phyloP scores from a whole-genome alignment of 2,797 vertebrate species.

The Lepidocolaptes lacrymiger region DNA sequence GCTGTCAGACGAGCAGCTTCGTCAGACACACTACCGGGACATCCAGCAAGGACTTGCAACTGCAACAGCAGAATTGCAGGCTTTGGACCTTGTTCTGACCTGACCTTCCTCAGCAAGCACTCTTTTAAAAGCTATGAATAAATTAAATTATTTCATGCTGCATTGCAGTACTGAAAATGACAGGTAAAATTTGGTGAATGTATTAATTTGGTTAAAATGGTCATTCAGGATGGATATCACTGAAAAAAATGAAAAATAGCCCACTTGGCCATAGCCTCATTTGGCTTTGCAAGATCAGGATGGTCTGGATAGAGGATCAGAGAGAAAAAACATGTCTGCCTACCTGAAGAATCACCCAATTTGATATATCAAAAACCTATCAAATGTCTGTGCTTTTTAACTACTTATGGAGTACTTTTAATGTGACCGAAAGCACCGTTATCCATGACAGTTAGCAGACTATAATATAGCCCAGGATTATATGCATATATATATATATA shows the following conservation, averaged over 20 bases:
- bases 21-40: accelerated
- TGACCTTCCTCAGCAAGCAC: not conserved
- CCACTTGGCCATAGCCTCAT: not conserved
- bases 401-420: not conserved
- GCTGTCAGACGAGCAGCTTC: not conserved
- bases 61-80: not conserved
- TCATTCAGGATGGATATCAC: not conserved
- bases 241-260: not conserved
- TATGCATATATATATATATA: not conserved
- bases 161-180: not conserved
- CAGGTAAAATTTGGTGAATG: not conserved
- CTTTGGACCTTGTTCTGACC: not conserved
- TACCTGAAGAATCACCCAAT: not conserved
- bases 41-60: not conserved
- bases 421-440: not conserved
- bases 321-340: not conserved
- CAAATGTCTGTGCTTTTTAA: not conserved
- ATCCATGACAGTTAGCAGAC: not conserved
- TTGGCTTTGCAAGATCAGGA: not conserved
- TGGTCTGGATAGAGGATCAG: not conserved
- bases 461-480: not conserved
- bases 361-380: not conserved
- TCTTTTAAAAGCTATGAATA: not conserved
- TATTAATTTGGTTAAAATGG: not conserved
- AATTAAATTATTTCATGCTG: not conserved